Evolutionary conservation across 2,113 vertebrate genomes (phyloP).

Genomic region (Himantopus leucocephalus): DNA sequence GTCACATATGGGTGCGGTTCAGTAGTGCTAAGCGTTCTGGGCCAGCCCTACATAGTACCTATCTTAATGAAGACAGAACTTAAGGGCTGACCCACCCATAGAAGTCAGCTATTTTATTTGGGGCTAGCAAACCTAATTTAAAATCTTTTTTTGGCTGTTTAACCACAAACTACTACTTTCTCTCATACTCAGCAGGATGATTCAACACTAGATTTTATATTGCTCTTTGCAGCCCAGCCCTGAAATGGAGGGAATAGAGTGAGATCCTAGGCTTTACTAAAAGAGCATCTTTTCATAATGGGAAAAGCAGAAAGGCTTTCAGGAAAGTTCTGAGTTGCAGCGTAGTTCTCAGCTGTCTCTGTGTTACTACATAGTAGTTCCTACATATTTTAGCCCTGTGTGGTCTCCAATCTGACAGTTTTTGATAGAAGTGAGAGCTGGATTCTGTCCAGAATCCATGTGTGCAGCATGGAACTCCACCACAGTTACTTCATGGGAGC

Average conservation of each 20-base stretch:
- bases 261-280: background rate
- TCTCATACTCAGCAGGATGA: background rate
- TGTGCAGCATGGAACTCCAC: background rate
- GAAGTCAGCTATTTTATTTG: background rate
- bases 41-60: background rate
- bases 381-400: background rate
- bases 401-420: background rate
- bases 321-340: background rate
- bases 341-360: background rate
- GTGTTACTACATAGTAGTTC: background rate
- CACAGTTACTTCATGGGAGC: background rate
- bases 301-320: background rate
- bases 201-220: background rate
- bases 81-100: background rate
- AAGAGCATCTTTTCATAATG: background rate
- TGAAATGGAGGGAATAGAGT: background rate
- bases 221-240: background rate
- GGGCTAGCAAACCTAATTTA: background rate
- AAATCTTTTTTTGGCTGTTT: background rate
- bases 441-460: background rate
- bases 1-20: background rate
- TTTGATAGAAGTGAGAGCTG: background rate
- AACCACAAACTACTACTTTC: conserved; percentile 10
- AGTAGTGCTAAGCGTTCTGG: background rate
- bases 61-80: background rate